These are phyloP conservation scores for Cossypha dichroa DNA, from an alignment of 2,797 vertebrate species.

Conservation along the genomic window DNA sequence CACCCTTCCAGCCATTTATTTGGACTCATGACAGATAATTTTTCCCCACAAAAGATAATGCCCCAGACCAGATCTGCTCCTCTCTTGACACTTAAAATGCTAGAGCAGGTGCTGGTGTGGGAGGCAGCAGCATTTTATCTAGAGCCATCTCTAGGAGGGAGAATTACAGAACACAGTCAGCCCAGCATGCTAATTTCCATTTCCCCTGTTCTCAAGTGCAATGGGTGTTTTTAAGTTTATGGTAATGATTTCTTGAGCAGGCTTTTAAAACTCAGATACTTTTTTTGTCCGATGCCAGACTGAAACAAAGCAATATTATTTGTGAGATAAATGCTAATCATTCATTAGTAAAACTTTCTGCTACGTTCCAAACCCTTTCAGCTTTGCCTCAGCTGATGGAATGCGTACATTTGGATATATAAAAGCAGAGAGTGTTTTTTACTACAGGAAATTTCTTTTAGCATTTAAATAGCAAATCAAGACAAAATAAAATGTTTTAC, in stretches of 20 bases:
- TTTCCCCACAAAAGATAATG: neutral
- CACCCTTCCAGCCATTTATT: neutral
- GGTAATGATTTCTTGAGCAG: neutral
- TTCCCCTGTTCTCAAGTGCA: neutral
- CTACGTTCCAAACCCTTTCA: neutral
- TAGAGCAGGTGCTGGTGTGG: rapidly evolving
- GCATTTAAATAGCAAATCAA: neutral
- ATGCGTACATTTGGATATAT: neutral
- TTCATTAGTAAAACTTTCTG: slow-evolving; percentile 20
- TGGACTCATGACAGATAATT: neutral
- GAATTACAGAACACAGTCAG: neutral
- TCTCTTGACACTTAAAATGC: neutral
- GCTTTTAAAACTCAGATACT: neutral
- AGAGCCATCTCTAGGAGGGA: neutral
- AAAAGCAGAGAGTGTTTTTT: neutral
- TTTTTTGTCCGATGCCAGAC: neutral
- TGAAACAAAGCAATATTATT: slow-evolving; percentile 2
- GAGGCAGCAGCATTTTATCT: neutral
- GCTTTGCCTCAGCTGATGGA: neutral
- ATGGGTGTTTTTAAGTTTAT: neutral
- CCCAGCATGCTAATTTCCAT: neutral
- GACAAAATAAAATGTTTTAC: neutral
- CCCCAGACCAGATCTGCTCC: neutral
- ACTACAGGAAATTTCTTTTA: slow-evolving; percentile 7
- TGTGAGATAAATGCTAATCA: neutral